Base-by-base conservation (phyloP, 1,140 invertebrate species). In the Anadara kagoshimensis region DNA sequence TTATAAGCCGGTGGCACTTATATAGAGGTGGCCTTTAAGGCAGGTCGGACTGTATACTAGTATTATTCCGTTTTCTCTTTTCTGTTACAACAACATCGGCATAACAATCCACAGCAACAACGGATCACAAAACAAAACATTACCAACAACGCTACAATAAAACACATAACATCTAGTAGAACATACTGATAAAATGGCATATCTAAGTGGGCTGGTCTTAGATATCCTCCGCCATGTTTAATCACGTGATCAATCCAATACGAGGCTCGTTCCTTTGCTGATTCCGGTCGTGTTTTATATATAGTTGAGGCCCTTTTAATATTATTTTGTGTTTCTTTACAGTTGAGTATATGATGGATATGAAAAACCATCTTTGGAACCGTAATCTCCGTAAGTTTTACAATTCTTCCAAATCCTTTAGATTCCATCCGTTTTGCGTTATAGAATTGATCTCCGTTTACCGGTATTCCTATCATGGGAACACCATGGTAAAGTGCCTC, bases 391-490 rank as follows among this genome's bases (percentile, higher is more conserved):
- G 83, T 59, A 51, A 84, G 79, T 53, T 84, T 64, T 49, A 90
- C 64, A n/a, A 78, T 78, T 8, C 80, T 68, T 5, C 86, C 89
- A 26, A 87, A 83, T n/a, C 86, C 87, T 49, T 81, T 81, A 26
- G 85, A 74, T 57, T 82, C 76, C 73, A 89, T 76, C 43, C 83
- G 76, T 10, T 79, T 74, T 1, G 86, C 76, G 81, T 92, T 92
- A 12, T 86, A 86, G 10, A 78, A 80, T 79, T 94, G 93, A 14
- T 71, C 69, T 8, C 14, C 2, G 20, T 26, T 22, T 14, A 68
- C 4, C 4, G 65, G 65, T 78, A 95, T 92, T 10, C 92, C 91
- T 11, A 96, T 54, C 56, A 85, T 69, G 12, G 83, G 81, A 8
- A 85, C 70, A 0, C 76, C 83, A 67, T 82, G 75, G 59, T 74